A percentile compares a stretch with the other conserved stretches of the same genome.
Evolutionary conservation across 2,888 invertebrate genomes (phyloP).

Genomic region (Peribatodes rhomboidaria): DNA sequence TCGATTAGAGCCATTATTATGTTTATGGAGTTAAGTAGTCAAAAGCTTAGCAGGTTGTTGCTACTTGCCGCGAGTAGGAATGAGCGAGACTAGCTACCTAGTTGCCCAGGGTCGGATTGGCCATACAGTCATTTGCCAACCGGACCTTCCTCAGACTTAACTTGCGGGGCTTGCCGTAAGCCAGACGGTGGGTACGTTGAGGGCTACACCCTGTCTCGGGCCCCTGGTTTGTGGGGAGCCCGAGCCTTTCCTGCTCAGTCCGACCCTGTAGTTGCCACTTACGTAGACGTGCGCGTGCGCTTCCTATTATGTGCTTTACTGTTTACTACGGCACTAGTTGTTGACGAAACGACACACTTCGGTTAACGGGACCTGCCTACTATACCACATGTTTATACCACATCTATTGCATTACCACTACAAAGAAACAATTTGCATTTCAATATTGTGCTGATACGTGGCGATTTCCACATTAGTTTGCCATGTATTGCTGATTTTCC

Average conservation of each 20-base stretch:
- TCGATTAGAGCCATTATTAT: neutral
- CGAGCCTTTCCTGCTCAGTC: too few relatives aligned
- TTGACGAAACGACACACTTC: conserved; percentile 64
- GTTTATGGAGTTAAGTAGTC: neutral
- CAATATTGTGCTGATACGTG: conserved; percentile 57
- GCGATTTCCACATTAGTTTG: conserved; percentile 35
- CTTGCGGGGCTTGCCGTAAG: too few relatives aligned
- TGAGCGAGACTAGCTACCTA: conserved; percentile 2
- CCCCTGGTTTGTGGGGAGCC: too few relatives aligned
- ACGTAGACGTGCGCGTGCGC: conserved; percentile 29
- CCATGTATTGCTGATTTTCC: conserved; percentile 24
- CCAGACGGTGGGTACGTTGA: too few relatives aligned
- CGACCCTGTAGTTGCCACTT: conserved; percentile 13
- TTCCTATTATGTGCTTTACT: conserved; percentile 48
- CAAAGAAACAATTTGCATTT: conserved; percentile 68
- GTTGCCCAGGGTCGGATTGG: too few relatives aligned
- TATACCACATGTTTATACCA: conserved; percentile 61
- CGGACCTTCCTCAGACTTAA: too few relatives aligned
- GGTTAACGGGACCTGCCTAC: conserved; percentile 61
- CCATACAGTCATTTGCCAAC: too few relatives aligned
- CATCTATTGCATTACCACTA: conserved; percentile 58
- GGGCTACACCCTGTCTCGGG: too few relatives aligned
- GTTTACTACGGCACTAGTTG: conserved; percentile 58
- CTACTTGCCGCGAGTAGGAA: neutral
- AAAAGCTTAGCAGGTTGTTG: neutral